These are phyloP conservation scores for Myotis brandtii DNA, from an alignment of 2,113 vertebrate genomes.

Conservation along the genomic window DNA sequence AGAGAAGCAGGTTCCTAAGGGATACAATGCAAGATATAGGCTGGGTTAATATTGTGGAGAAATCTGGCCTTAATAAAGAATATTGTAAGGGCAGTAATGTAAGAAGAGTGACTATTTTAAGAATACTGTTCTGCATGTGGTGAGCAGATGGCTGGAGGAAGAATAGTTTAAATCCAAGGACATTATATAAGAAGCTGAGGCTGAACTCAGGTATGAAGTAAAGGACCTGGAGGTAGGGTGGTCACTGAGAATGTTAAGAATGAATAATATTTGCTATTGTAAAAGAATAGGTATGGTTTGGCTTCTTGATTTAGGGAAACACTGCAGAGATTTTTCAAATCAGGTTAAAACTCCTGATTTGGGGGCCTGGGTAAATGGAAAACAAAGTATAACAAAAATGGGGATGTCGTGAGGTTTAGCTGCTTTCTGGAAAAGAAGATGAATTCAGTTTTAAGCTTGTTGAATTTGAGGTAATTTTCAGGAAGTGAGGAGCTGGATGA, in stretches of 20 bases:
- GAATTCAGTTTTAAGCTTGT: slow-evolving; percentile 16
- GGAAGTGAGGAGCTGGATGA: background rate
- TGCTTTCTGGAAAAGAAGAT: background rate
- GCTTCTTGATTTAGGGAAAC: background rate
- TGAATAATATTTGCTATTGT: background rate
- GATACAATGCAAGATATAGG: background rate
- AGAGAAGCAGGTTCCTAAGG: background rate
- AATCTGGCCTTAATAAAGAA: background rate
- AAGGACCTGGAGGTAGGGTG: background rate
- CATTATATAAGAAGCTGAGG: background rate
- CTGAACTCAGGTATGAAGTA: background rate
- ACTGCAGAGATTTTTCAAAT: background rate
- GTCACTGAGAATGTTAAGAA: background rate
- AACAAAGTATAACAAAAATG: background rate
- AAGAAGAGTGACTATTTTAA: background rate
- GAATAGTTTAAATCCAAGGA: background rate
- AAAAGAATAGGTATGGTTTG: background rate
- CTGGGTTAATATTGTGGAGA: background rate
- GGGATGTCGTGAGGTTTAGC: background rate
- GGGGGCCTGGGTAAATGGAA: background rate
- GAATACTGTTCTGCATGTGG: background rate
- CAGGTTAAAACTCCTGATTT: background rate
- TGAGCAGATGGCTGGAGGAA: background rate
- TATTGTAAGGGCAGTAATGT: background rate
- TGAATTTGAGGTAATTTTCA: slow-evolving; percentile 43